Percentiles rank a stretch among this genome's conserved stretches.
phyloP scores from a whole-genome alignment of 1,140 invertebrate species.

The Mycetomoellerius zeteki region DNA sequence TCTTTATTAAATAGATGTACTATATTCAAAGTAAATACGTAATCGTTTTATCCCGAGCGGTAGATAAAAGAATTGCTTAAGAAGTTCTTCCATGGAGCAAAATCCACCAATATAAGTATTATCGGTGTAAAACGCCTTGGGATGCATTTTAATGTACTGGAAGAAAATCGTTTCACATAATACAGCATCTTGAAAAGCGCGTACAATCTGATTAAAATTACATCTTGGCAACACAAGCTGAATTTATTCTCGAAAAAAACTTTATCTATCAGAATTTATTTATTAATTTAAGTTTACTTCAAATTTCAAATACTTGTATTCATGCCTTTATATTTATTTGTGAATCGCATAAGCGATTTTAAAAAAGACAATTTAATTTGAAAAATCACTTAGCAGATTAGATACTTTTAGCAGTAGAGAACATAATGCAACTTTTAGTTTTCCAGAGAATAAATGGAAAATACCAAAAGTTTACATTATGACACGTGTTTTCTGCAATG shows the following conservation, averaged over 20 bases:
- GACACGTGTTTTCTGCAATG: neutral
- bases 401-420: neutral
- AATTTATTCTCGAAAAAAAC: neutral
- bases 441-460: neutral
- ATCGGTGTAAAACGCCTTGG: neutral
- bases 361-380: neutral
- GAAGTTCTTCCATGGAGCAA: neutral
- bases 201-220: neutral
- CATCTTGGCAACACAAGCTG: neutral
- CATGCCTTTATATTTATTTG: neutral
- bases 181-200: neutral
- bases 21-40: neutral
- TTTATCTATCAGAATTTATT: neutral
- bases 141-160: slow-evolving; percentile 26
- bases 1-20: neutral
- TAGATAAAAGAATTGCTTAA: slow-evolving; percentile 40
- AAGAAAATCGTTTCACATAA: slow-evolving; percentile 19
- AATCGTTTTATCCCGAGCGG: slow-evolving; percentile 18
- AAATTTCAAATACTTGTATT: neutral
- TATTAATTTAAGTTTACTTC: neutral
- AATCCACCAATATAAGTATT: slow-evolving; percentile 3
- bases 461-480: slow-evolving; percentile 3
- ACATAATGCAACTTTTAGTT: neutral
- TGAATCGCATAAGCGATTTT: neutral
- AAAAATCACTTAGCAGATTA: neutral